Conservation (phyloP, 2,113 vertebrate species). For the Oostethus manadensis region DNA sequence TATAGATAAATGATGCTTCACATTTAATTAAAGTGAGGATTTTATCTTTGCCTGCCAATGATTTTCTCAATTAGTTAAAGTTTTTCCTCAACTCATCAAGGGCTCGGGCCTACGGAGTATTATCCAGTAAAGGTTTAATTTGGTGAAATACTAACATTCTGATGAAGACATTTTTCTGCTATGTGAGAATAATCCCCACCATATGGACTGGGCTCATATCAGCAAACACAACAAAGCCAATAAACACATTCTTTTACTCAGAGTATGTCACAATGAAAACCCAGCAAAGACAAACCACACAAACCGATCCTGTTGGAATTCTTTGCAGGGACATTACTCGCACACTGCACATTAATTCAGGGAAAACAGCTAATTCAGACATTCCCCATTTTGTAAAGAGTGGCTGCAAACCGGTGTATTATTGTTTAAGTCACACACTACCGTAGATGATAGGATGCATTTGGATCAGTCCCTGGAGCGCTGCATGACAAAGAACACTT, state of each 20-base stretch:
- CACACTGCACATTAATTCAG: conserved; percentile 67
- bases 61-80: conserved; percentile 66
- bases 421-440: conserved; percentile 66
- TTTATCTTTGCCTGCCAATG: conserved; percentile 66
- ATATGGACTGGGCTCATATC: conserved; percentile 19
- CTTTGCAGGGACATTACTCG: conserved; percentile 49
- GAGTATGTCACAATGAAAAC: conserved; percentile 50
- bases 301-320: conserved; percentile 54
- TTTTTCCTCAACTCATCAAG: conserved; percentile 58
- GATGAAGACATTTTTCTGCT: conserved; percentile 17
- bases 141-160: conserved; percentile 16
- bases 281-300: conserved; percentile 54
- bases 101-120: conserved; percentile 33
- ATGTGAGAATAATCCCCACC: conserved; percentile 16
- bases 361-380: conserved; percentile 61
- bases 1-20: conserved; percentile 72
- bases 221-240: conserved; percentile 34
- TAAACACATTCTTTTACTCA: conserved; percentile 37
- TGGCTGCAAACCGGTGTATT: conserved; percentile 61
- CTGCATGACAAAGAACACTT: conserved; percentile 65
- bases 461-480: conserved; percentile 58
- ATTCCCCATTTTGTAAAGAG: conserved; percentile 76
- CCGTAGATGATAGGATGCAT: conserved; percentile 61
- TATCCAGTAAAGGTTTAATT: conserved; percentile 6
- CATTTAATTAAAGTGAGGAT: conserved; percentile 69